phyloP scores from a whole-genome alignment of 2,888 invertebrate species.

The Fabriciana adippe region DNA sequence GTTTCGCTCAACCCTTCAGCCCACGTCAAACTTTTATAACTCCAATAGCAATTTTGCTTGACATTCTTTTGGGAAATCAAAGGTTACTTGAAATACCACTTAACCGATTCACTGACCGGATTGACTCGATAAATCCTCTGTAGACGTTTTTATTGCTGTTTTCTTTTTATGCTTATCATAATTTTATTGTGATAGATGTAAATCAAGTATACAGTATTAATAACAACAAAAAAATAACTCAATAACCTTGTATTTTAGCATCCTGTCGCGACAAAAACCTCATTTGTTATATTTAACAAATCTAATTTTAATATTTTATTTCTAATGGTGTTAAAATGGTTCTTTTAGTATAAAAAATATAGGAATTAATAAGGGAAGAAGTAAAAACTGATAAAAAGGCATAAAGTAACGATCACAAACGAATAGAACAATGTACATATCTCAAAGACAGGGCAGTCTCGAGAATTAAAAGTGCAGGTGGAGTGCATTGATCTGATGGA shows the following conservation, averaged over 20 bases:
- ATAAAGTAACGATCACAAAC: constrained; percentile 9
- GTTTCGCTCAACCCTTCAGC: constrained; percentile 40
- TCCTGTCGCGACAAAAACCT: no score
- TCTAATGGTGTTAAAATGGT: no score
- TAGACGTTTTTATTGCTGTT: constrained; percentile 40
- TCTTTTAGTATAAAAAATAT: no score
- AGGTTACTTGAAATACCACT: constrained; percentile 45
- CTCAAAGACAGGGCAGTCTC: constrained; percentile 49
- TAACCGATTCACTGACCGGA: constrained; percentile 41
- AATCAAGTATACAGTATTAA: constrained; percentile 2
- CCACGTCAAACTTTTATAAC: constrained; percentile 41
- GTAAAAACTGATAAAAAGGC: constrained; percentile 13
- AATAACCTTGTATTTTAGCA: no score
- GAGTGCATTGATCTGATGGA: constrained; percentile 78
- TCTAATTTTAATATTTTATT: no score
- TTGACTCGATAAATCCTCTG: constrained; percentile 43
- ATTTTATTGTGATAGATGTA: constrained; percentile 34
- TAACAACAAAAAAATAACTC: no score
- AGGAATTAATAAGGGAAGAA: not conserved
- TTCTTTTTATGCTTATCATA: constrained; percentile 39
- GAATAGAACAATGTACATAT: constrained; percentile 40
- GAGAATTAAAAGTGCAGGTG: constrained; percentile 81
- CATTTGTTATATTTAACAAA: no score
- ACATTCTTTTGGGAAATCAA: constrained; percentile 44
- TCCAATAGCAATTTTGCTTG: constrained; percentile 35